A percentile compares a stretch with the other conserved stretches of the same genome.
Conservation (phyloP, 2,888 invertebrate genomes). For the Halictus ligatus region DNA sequence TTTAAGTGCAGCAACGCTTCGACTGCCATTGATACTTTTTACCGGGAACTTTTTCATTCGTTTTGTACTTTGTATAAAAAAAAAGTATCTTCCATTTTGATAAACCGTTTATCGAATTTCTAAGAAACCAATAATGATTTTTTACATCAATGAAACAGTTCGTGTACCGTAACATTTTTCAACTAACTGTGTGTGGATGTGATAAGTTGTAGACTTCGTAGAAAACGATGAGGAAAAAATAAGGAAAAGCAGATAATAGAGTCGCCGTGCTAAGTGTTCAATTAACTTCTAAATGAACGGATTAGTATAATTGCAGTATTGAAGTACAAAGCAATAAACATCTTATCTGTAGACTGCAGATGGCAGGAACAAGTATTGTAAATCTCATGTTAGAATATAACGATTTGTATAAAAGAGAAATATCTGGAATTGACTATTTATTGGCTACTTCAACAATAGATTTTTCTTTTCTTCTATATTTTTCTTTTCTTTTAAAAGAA, state of each 20-base stretch:
- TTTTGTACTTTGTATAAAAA: constrained; percentile 39
- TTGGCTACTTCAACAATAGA: constrained; percentile 41
- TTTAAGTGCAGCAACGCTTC: constrained; percentile 53
- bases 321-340: constrained; percentile 76
- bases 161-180: constrained; percentile 48
- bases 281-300: constrained; percentile 34
- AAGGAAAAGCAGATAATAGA: constrained; percentile 62
- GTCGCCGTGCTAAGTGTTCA: constrained; percentile 73
- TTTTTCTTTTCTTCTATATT: neutral
- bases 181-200: constrained; percentile 62
- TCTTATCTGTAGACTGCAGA: constrained; percentile 46
- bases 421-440: constrained; percentile 38
- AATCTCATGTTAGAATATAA: constrained; percentile 40
- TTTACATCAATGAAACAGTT: constrained; percentile 36
- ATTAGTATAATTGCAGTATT: constrained; percentile 57
- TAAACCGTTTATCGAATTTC: constrained; percentile 37
- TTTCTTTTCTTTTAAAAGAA: neutral
- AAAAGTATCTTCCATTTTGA: constrained; percentile 34
- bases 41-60: constrained; percentile 42
- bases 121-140: constrained; percentile 24
- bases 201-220: constrained; percentile 64
- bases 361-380: constrained; percentile 38
- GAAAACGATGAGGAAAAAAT: constrained; percentile 42
- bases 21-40: constrained; percentile 59
- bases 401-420: constrained; percentile 31